Evolutionary conservation across 2,797 vertebrate genomes (phyloP), one percentile per base, ranked within the genome.

Genomic region (Ambastaia sidthimunki): DNA sequence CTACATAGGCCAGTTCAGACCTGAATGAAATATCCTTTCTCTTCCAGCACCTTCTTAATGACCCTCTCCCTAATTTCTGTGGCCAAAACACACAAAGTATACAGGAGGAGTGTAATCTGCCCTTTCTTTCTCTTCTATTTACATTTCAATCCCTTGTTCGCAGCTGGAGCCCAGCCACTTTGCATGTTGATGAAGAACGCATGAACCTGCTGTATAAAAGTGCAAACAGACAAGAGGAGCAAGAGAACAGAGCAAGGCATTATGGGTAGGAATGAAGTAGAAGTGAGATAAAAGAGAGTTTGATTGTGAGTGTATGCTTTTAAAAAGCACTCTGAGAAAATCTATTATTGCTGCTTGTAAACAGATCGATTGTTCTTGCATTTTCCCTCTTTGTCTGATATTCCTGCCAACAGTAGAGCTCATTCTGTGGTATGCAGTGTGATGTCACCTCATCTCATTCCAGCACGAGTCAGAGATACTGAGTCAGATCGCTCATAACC

Each of bases 71-170:
- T 44, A 44, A 44, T 44, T 11, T 11, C 41, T 44, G 41, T 10
- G 1, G 41, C 41, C 41, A 44, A 57, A 23, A 23, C 4, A 1
- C 16, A 19, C 31, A 1, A 9, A 5, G 57, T 60, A 77, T 63
- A 57, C 88, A 86, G 82, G 71, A 82, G 85, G 71, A 88, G 85
- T 16, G 50, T 91, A 89, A 92, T 91, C 87, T 89, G 81, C 80
- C 87, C 82, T 86, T 87, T 88, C 77, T 81, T 67, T 84, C 74
- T 75, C 83, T 88, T 77, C 88, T 75, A 92, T 92, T 93, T 92
- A 90, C 92, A 93, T 93, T 93, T 93, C 87, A 92, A 92, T 93
- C 87, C 89, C 83, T 83, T 31, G 74, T 87, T 91, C 91, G 90
- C 92, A 93, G 92, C 90, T 92, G 92, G 91, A 93, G 83, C 86